Evolutionary conservation across 2,888 invertebrate species (phyloP), one percentile per base, ranked within the genome.

Genomic region (Cremastinae sp.): DNA sequence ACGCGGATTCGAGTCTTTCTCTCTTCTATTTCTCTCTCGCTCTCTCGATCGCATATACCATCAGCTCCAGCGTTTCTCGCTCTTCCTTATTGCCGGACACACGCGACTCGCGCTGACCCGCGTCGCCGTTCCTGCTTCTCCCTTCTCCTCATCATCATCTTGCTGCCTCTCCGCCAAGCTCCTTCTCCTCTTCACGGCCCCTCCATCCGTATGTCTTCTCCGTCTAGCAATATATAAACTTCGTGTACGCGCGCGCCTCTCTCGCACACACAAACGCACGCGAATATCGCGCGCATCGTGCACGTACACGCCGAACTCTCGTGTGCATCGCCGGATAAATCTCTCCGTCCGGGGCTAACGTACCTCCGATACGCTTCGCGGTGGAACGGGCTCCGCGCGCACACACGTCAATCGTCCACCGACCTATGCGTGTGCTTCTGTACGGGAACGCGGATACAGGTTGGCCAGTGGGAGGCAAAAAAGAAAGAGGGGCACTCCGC

Each of bases 321-420:
- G 72, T 82, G 80, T 84, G 85, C 86, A 87, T 86, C 85, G 85
- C 78, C 84, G 84, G 86, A 88, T 89, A 88, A 88, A 88, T 88
- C 86, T 87, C 86, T 74, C 82, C 69, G 69, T 77, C 73, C 81
- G 86, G 84, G 84, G 86, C 84, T 87, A 86, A 85, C 84, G 84
- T 82, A 83, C 79, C 69, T 70, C 81, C 80, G 81, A 84, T 79
- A 78, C 66, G 75, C 47, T 74, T 64, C 61, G 49, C 58, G 66
- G 18, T 62, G 69, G 71, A 74, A 69, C 73, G 66, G 68, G 45
- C 28, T 28, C 28, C 28, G 28, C 28, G 28, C 28, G 56, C 54
- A 71, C 20, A 65, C 61, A 49, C 36, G n/a, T n/a, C n/a, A 54
- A n/a, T 20, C 53, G 5, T 47, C 1, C 16, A 16, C 38, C 34